These are phyloP conservation scores for Rhysida immarginata DNA, from an alignment of 1,140 invertebrate species.

Conservation along the genomic window DNA sequence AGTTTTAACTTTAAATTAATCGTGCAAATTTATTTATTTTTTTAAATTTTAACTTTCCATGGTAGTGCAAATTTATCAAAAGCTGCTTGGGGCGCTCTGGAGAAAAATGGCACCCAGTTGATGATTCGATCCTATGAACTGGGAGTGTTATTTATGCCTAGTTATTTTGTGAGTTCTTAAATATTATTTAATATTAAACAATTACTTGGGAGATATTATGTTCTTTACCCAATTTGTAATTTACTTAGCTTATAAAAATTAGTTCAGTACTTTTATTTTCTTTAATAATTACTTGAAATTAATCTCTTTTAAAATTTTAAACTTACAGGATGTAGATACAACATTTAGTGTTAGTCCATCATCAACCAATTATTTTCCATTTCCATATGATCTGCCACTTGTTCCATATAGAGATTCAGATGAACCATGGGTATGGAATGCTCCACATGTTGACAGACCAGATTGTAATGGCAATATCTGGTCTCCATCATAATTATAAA, in stretches of 20 bases:
- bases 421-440: constrained; percentile 35
- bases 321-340: neutral
- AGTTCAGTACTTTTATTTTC: neutral
- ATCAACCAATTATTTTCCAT: constrained; percentile 38
- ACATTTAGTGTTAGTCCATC: too few relatives aligned
- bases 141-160: constrained; percentile 75
- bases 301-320: neutral
- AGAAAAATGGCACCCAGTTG: constrained; percentile 46
- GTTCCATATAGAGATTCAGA: constrained; percentile 44
- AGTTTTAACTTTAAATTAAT: neutral
- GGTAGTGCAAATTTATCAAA: constrained; percentile 82
- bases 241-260: constrained; percentile 3
- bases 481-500: neutral
- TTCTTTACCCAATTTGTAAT: constrained; percentile 2
- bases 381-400: constrained; percentile 65
- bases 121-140: constrained; percentile 78
- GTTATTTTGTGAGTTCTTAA: constrained; percentile 51
- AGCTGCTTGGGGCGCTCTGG: constrained; percentile 75
- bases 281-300: neutral
- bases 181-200: neutral
- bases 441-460: neutral
- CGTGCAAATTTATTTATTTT: neutral
- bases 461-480: constrained; percentile 5
- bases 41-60: neutral
- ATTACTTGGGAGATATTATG: neutral